Evolutionary conservation across 2,113 vertebrate species (phyloP).

Genomic region (Labeo rohita): DNA sequence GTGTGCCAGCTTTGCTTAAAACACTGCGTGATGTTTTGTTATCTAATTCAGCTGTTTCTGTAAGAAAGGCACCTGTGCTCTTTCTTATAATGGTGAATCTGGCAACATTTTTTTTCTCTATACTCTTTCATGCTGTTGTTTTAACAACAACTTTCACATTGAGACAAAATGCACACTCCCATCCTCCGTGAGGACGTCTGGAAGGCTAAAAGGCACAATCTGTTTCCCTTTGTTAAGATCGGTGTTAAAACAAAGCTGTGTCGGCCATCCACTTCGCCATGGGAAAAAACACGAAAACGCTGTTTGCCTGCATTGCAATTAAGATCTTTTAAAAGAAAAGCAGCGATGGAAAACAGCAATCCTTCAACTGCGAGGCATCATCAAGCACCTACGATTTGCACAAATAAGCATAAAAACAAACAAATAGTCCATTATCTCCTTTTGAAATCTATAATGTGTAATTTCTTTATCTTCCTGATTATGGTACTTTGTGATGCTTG

Average conservation of each 20-base stretch:
- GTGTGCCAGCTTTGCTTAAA: not conserved
- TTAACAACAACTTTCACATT: conserved; percentile 27
- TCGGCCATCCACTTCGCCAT: conserved; percentile 17
- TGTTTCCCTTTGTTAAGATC: conserved; percentile 43
- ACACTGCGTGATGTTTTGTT: not conserved
- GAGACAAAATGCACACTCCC: conserved; percentile 16
- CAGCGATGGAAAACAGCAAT: conserved; percentile 50
- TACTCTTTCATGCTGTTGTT: conserved; percentile 12
- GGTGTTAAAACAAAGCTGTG: conserved; percentile 50
- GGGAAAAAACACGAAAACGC: conserved; percentile 39
- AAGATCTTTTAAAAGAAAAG: conserved; percentile 55
- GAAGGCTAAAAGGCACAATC: conserved; percentile 54
- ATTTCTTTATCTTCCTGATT: conserved; percentile 64
- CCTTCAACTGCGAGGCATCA: conserved; percentile 41
- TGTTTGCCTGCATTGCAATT: conserved; percentile 54
- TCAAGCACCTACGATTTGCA: conserved; percentile 51
- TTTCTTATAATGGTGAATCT: conserved; percentile 12
- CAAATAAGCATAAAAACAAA: conserved; percentile 61
- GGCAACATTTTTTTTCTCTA: not conserved
- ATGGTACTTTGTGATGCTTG: conserved; percentile 59
- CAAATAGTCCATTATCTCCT: conserved; percentile 60
- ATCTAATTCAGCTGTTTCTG: not conserved
- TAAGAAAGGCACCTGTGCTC: not conserved
- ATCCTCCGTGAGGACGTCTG: conserved; percentile 33
- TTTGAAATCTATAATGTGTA: conserved; percentile 62